These are phyloP conservation scores for Chaetodon trifasciatus DNA, from an alignment of 2,797 vertebrate genomes.

Conservation along the genomic window DNA sequence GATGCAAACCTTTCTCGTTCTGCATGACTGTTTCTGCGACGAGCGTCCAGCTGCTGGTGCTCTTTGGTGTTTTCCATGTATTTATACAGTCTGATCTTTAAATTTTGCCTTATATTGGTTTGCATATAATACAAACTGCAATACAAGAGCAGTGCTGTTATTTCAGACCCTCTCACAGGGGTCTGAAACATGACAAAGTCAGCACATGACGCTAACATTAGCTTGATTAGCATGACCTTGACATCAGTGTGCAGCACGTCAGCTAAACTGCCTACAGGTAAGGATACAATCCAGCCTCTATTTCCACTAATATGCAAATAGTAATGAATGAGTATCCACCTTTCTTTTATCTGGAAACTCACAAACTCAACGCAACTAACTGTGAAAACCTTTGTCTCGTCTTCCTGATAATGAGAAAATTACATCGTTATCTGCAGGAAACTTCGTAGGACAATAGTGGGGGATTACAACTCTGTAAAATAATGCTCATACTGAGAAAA, in stretches of 20 bases:
- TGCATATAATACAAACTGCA: neutral
- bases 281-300: no score
- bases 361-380: neutral
- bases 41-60: neutral
- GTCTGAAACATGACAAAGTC: neutral
- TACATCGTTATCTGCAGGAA: neutral
- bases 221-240: no score
- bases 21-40: conserved; percentile 5
- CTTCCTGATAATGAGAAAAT: neutral
- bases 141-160: neutral
- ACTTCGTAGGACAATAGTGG: neutral
- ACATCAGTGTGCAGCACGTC: neutral
- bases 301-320: neutral
- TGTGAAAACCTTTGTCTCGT: neutral
- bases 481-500: neutral
- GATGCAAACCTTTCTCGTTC: conserved; percentile 27
- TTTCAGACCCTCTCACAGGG: neutral
- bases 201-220: neutral
- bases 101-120: no score
- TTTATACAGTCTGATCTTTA: no score
- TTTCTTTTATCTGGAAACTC: no score
- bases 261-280: neutral
- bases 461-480: neutral
- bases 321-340: neutral
- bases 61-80: neutral